A percentile compares a stretch with the other conserved stretches of the same genome.
Evolutionary conservation across 2,113 vertebrate genomes (phyloP).

Genomic region (Pedetes capensis): DNA sequence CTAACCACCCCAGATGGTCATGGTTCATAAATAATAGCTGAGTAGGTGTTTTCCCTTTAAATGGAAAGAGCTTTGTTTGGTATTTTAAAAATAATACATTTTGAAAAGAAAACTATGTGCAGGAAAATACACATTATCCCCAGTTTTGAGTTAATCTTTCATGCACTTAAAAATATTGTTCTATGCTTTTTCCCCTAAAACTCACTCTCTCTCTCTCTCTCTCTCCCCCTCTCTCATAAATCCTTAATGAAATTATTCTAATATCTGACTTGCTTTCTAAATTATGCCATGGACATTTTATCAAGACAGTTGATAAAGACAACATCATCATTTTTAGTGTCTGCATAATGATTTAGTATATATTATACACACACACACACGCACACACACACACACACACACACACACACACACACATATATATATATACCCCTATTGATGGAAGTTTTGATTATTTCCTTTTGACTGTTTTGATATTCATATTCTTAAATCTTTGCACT

Average conservation of each 20-base stretch:
- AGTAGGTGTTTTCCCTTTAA: constrained; percentile 43
- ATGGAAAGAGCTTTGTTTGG: constrained; percentile 41
- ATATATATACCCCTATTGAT: neutral
- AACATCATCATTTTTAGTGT: neutral
- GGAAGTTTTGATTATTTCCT: neutral
- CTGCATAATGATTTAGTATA: neutral
- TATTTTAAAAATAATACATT: constrained; percentile 29
- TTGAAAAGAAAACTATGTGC: neutral
- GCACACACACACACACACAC: neutral
- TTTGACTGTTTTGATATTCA: neutral
- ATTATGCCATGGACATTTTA: neutral
- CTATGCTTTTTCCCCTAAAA: neutral
- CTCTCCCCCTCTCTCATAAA: rapidly evolving
- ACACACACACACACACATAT: neutral
- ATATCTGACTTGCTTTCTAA: neutral
- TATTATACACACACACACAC: neutral
- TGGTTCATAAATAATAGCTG: constrained; percentile 30
- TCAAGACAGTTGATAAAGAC: neutral
- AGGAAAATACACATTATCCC: neutral
- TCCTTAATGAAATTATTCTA: neutral
- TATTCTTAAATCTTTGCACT: neutral
- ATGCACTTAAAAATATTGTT: neutral
- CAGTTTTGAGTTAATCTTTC: neutral
- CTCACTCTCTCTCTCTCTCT: neutral
- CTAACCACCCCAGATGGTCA: neutral